Evolutionary conservation across 2,113 vertebrate species (phyloP), one percentile per base, ranked within the genome.

Genomic region (Amazona guildingii): DNA sequence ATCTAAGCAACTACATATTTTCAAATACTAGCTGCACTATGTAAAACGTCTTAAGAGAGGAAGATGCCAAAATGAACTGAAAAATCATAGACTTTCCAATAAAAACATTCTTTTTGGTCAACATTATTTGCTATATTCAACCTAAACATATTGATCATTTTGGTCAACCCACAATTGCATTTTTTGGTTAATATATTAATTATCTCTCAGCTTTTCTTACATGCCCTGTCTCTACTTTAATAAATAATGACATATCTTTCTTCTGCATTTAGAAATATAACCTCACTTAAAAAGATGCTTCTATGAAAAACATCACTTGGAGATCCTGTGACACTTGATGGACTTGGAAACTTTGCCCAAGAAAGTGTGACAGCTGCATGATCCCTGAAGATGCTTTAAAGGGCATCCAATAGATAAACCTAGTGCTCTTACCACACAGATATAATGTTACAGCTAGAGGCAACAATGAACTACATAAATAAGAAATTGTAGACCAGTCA

Each of bases 91-190:
- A 13, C 44, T 86, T 92, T 66, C 79, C 88, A 93, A 90, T 57
- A 62, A 88, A 94, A 92, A 74, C 63, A 80, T 90, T 80, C 11
- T 41, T 95, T 91, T 83, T 80, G 94, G 70, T 86, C 31, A 88
- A 66, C 67, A 12, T 83, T 69, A 77, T 93, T 94, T 86, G 37
- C 88, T 93, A 69, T 86, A 83, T 67, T 83, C 68, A 92, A 77
- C 19, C 24, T 49, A 88, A 83, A 37, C 20, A 28, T 16, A 83
- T 80, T 28, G 83, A 77, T 54, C 2, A 54, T 90, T 88, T 92
- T 83, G n/a, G 29, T 88, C n/a, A 69, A 57, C 4, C 75, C 79
- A 80, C 67, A 83, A 59, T 0, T 69, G n/a, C 41, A 77, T 83
- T 90, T 96, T 85, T 80, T 3, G 6, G 15, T 73, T 62, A 90